Base-by-base conservation (phyloP, 2,113 vertebrate genomes). In the Notothenia coriiceps region DNA sequence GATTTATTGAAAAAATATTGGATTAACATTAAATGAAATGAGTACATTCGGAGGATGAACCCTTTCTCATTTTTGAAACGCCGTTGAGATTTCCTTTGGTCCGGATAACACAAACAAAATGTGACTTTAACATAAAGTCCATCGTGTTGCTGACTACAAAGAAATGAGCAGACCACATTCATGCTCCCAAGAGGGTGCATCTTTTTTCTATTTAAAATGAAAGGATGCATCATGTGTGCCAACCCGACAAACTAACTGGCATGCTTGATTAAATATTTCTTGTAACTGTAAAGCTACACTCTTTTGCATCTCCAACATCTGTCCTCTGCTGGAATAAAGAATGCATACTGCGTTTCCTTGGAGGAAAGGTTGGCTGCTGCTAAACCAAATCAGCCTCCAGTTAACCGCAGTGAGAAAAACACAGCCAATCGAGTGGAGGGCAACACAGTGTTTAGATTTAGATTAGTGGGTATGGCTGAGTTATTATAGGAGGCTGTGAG, bases 381-480 rank as follows among this genome's bases (percentile, higher is more conserved):
- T 6, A 50, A 35, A 61, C 60, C 9, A 57, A 65, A 61, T 77
- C 74, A 33, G 67, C 74, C 68, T 67, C 62, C 63, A 67, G 62
- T 49, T 5, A 55, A 67, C 68, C 74, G 17, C 69, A 68, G 8
- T 17, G 69, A 62, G 49, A 67, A 61, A 51, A 70, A 64, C 59
- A 35, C 20, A 35, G 50, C 8, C 72, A 55, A 40, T 72, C 25
- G 62, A 82, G 72, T 75, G 67, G 68, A 77, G 69, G 80, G 80
- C 62, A 68, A 43, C 67, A 3, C 66, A 59, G 52, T 50, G 60
- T 64, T 75, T 70, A 46, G 66, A 55, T 63, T 69, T 75, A 70
- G 71, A 70, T 81, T 49, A 63, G 71, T 70, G 71, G 57, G 50
- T 75, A 44, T 25, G 40, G 40, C 54, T 13, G 54, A 60, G 63